Conservation (phyloP, 2,888 invertebrate species). For the Chouioia cunea region DNA sequence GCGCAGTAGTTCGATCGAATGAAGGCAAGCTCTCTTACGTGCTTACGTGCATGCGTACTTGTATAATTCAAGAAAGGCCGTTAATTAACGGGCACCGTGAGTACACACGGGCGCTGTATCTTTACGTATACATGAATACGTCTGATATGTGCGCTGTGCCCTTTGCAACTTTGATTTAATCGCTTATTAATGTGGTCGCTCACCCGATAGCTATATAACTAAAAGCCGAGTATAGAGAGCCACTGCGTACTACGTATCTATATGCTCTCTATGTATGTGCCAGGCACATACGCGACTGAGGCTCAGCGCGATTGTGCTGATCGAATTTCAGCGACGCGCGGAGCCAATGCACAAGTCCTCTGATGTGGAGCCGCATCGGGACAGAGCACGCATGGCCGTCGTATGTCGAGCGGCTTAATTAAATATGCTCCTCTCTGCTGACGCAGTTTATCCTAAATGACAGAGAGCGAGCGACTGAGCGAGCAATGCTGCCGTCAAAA, state of each 20-base stretch:
- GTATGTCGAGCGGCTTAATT: constrained; percentile 15
- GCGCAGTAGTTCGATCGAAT: background rate
- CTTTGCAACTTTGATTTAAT: constrained; percentile 62
- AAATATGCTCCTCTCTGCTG: constrained; percentile 14
- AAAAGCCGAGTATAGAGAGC: no score
- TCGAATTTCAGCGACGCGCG: constrained; percentile 44
- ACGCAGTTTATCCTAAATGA: background rate
- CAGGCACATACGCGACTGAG: background rate
- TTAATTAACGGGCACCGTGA: constrained; percentile 54
- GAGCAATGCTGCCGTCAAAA: background rate
- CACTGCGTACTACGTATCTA: no score
- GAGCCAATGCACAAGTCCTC: background rate
- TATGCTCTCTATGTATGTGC: background rate
- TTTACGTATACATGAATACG: constrained; percentile 49
- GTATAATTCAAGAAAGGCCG: constrained; percentile 50
- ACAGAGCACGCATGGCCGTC: background rate
- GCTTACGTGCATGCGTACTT: constrained; percentile 45
- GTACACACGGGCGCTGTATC: constrained; percentile 52
- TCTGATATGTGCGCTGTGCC: constrained; percentile 59
- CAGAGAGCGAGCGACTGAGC: no score
- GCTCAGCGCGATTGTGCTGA: constrained; percentile 51
- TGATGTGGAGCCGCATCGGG: no score
- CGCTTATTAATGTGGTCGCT: constrained; percentile 60
- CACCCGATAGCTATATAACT: constrained; percentile 50
- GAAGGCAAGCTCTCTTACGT: background rate